These are phyloP conservation scores for Cecropterus lyciades DNA, from an alignment of 1,140 invertebrate genomes.

Conservation along the genomic window DNA sequence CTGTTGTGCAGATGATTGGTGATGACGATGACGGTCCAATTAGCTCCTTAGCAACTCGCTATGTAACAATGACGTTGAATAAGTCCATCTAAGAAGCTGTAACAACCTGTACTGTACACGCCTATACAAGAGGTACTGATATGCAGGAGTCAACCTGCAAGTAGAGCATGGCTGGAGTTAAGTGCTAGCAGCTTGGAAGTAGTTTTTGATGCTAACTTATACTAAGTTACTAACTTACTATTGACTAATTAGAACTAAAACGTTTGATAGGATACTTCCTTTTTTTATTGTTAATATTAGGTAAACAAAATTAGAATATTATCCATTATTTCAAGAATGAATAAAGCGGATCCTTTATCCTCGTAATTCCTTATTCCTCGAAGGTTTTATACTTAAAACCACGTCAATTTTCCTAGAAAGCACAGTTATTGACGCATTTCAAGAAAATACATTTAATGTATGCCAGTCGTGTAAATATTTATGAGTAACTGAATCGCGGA, in stretches of 20 bases:
- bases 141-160: too few species aligned
- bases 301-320: neutral
- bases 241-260: too few species aligned
- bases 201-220: too few species aligned
- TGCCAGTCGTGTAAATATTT: slow-evolving; percentile 13
- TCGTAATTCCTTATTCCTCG: too few species aligned
- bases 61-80: neutral
- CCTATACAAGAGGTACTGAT: too few species aligned
- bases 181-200: too few species aligned
- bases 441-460: slow-evolving; percentile 22
- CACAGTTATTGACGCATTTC: slow-evolving; percentile 7
- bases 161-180: too few species aligned
- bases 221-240: too few species aligned
- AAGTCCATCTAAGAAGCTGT: neutral
- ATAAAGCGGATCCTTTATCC: slow-evolving; percentile 12
- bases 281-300: too few species aligned
- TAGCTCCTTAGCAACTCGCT: slow-evolving; percentile 2
- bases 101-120: too few species aligned
- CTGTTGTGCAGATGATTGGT: slow-evolving; percentile 29
- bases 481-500: slow-evolving; percentile 20
- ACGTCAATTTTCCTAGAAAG: slow-evolving; percentile 13
- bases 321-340: neutral
- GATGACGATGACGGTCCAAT: slow-evolving; percentile 10
- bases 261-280: too few species aligned
- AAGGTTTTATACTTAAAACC: slow-evolving; percentile 13